Base-by-base conservation (phyloP, 2,797 vertebrate species). In the Eulemur rubriventer region DNA sequence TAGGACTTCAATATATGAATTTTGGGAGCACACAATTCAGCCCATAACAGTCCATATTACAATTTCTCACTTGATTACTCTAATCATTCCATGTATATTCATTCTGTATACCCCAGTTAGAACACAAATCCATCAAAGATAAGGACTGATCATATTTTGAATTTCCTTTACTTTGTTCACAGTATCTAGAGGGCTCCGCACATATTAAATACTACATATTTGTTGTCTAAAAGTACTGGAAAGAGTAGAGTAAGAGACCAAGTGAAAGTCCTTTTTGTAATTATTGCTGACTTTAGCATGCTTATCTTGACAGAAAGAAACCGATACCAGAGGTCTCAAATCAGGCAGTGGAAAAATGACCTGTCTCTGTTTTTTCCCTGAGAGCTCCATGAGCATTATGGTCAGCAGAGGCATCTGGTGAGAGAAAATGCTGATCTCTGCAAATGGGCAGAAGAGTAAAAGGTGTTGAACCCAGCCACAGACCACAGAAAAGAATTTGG, bases 341-440 rank as follows among this genome's bases (percentile, higher is more conserved):
- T 92, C 78, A 94, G 72, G 24, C 61, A 80, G 4, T n/a, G 33
- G 30, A 41, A 83, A 61, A 1, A n/a, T 33, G 30, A 63, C 6
- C 14, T 13, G 6, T 33, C 26, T 48, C 48, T 48, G 1, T 22
- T 46, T 63, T 73, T 43, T 81, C 89, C 28, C 89, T 70, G 4
- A 26, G 35, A 67, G 9, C 2, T 4, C 63, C 24, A 6, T 83
- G 50, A 70, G 18, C 48, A 20, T 67, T 81, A n/a, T 5, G 2
- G 6, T 90, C 43, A 93, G 35, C 38, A 75, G 50, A 72, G 61
- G 26, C 24, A 35, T 33, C 65, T 59, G 28, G 10, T 1, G 16
- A 78, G 70, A 87, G 63, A 46, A 88, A 95, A 28, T 13, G n/a
- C 63, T 97, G 90, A 82, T 57, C 30, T 94, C n/a, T 82, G 85